A percentile compares a stretch with the other conserved stretches of the same genome.
Evolutionary conservation across 2,797 vertebrate species (phyloP).

Genomic region (Pristis pectinata): DNA sequence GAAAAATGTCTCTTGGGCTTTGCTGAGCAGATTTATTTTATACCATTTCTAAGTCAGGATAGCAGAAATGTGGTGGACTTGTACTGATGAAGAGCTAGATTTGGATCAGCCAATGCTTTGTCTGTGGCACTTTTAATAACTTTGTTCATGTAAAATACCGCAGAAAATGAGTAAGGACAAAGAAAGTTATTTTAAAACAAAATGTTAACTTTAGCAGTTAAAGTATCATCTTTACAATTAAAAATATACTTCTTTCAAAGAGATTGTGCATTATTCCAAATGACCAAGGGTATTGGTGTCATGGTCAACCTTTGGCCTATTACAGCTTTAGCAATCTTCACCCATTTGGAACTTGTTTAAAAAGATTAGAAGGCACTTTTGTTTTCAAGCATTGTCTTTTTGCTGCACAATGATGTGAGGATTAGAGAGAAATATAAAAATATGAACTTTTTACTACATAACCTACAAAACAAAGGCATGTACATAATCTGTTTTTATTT

Average conservation of each 20-base stretch:
- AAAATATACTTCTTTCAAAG: background rate
- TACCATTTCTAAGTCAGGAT: background rate
- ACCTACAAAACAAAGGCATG: too few relatives aligned
- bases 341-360: too few relatives aligned
- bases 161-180: background rate
- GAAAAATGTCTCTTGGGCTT: background rate
- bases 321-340: background rate
- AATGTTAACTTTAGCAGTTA: background rate
- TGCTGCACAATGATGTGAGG: background rate
- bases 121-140: background rate
- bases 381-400: background rate
- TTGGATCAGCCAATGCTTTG: background rate
- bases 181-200: background rate
- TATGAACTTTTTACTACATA: too few relatives aligned
- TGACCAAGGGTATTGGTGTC: background rate
- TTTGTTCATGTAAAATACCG: background rate
- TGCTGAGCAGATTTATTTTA: background rate
- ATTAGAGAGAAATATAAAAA: background rate
- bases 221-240: background rate
- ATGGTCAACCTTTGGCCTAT: background rate
- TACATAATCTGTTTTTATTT: too few relatives aligned
- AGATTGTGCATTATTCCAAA: background rate
- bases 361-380: background rate
- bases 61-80: background rate
- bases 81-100: background rate